These are phyloP conservation scores for Picathartes gymnocephalus DNA, from an alignment of 2,113 vertebrate species.

Conservation along the genomic window DNA sequence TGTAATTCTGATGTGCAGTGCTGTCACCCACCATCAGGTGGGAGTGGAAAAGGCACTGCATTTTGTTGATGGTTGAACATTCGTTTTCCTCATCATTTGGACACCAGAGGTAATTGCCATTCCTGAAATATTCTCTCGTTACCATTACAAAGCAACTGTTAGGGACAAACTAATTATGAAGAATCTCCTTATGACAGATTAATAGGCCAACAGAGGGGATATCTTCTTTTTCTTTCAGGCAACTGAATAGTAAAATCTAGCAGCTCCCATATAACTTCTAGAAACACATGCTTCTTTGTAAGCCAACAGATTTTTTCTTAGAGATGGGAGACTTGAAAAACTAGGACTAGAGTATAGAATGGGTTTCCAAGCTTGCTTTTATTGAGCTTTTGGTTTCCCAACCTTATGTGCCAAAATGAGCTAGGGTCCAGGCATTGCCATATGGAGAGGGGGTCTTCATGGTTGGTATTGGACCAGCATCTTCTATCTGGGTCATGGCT, in stretches of 20 bases:
- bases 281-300: not conserved
- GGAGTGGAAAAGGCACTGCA: conserved; percentile 50
- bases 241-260: conserved; percentile 44
- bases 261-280: not conserved
- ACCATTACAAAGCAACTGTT: conserved; percentile 62
- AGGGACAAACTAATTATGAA: conserved; percentile 77
- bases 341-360: not conserved
- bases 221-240: conserved; percentile 52
- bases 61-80: conserved; percentile 62
- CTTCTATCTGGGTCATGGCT: not conserved
- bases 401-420: not conserved
- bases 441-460: not conserved
- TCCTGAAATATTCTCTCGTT: conserved; percentile 65
- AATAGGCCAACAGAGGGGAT: conserved; percentile 61
- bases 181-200: conserved; percentile 67
- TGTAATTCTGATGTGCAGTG: conserved; percentile 49
- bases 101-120: conserved; percentile 70
- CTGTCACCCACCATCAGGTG: conserved; percentile 57
- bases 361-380: not conserved
- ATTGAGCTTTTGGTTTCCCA: not conserved
- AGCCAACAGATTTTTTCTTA: not conserved
- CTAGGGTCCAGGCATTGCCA: not conserved
- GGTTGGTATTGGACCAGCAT: not conserved
- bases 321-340: not conserved
- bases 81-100: conserved; percentile 68